A percentile compares a stretch with the other conserved stretches of the same genome.
phyloP scores from a whole-genome alignment of 35 echinoderm and acorn worm species.

The Chiridota heheva region DNA sequence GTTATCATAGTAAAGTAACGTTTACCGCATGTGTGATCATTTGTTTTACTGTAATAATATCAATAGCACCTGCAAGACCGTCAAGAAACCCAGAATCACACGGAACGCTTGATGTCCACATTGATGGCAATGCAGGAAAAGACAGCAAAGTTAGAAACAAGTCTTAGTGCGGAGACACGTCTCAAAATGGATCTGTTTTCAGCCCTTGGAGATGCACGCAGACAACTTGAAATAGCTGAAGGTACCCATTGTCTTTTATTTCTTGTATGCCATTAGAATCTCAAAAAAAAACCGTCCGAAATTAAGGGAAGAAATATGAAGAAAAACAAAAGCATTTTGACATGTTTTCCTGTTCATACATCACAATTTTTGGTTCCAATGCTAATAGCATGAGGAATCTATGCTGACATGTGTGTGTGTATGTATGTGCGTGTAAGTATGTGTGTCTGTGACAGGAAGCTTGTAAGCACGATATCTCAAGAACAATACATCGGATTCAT shows the following conservation, averaged over 20 bases:
- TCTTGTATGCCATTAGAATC: neutral
- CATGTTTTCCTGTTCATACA: no score
- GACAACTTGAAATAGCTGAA: constrained; percentile 91
- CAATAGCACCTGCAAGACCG: constrained; percentile 68
- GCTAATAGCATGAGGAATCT: no score
- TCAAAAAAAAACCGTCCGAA: neutral
- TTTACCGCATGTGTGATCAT: neutral
- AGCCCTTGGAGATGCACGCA: constrained; percentile 84
- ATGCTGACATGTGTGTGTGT: neutral
- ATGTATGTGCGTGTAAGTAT: no score
- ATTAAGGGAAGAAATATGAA: no score
- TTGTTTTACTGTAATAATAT: neutral
- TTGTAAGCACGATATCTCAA: no score
- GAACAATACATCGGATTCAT: no score
- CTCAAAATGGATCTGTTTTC: constrained; percentile 94
- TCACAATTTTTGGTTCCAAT: no score
- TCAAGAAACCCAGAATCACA: constrained; percentile 81
- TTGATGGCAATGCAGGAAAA: constrained; percentile 91
- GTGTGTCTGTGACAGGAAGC: no score
- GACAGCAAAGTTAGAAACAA: constrained; percentile 84
- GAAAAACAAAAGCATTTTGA: no score
- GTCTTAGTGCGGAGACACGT: constrained; percentile 94
- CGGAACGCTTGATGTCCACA: constrained; percentile 83
- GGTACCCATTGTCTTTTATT: constrained; percentile 40
- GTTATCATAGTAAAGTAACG: neutral